Conservation (phyloP, 2,888 invertebrate species). For the Hemaris fuciformis region DNA sequence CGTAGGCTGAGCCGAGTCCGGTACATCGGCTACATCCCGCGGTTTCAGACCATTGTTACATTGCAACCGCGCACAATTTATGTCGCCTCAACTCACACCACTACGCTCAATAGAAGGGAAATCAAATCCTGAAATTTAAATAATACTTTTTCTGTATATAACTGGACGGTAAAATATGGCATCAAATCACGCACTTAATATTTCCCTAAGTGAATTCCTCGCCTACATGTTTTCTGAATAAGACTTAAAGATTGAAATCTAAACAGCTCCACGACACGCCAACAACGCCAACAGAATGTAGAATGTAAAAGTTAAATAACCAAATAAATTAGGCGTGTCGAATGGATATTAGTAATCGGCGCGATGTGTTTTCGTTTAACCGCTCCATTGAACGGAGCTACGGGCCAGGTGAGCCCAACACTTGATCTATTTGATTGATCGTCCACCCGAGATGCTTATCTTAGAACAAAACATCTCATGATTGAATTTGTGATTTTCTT, state of each 20-base stretch:
- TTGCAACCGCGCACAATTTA: conserved; percentile 62
- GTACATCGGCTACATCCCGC: conserved; percentile 51
- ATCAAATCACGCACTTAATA: conserved; percentile 1
- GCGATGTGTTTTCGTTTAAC: conserved; percentile 48
- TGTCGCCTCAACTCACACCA: conserved; percentile 38
- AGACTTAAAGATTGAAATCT: conserved; percentile 5
- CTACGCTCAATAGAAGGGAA: neutral
- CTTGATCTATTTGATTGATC: conserved; percentile 53
- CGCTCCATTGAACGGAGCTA: conserved; percentile 45
- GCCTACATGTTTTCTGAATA: conserved; percentile 1
- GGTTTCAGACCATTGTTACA: conserved; percentile 61
- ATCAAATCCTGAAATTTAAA: conserved; percentile 1
- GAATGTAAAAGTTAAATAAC: conserved; percentile 11
- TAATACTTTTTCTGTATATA: neutral
- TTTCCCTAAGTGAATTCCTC: conserved; percentile 1
- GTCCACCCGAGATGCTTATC: conserved; percentile 50
- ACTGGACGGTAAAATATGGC: neutral
- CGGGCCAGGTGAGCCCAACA: conserved; percentile 24
- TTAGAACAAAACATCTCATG: conserved; percentile 49
- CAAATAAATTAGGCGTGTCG: conserved; percentile 33
- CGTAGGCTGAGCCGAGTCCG: conserved; percentile 49
- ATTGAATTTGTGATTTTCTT: conserved; percentile 54
- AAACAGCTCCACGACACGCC: conserved; percentile 26
- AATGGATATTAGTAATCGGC: conserved; percentile 45
- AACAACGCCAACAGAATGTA: conserved; percentile 29